Evolutionary conservation across 2,888 invertebrate species (phyloP).

Genomic region (Drosophila helvetica): DNA sequence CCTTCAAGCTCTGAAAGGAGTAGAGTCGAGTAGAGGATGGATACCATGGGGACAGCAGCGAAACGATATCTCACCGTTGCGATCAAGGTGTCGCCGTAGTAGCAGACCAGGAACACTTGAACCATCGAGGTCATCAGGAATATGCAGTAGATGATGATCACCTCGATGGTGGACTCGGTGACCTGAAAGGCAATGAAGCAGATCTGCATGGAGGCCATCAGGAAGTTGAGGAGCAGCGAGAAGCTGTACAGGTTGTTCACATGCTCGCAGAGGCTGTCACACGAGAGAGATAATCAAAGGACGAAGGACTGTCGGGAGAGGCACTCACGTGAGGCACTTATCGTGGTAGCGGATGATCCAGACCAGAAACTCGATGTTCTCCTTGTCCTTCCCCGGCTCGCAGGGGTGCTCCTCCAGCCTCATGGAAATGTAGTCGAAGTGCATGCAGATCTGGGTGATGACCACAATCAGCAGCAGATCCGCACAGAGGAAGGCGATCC

Average conservation of each 20-base stretch:
- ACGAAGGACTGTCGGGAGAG: neutral
- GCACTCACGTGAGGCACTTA: conserved; percentile 75
- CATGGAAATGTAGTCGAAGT: conserved; percentile 69
- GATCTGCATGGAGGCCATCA: conserved; percentile 80
- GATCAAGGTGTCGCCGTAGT: conserved; percentile 78
- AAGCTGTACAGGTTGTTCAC: conserved; percentile 67
- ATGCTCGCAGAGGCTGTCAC: conserved; percentile 68
- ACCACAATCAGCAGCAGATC: conserved; percentile 75
- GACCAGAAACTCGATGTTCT: conserved; percentile 61
- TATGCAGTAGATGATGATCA: conserved; percentile 74
- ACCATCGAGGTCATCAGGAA: conserved; percentile 77
- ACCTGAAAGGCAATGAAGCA: conserved; percentile 82
- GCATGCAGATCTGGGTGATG: conserved; percentile 78
- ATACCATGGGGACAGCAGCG: no score
- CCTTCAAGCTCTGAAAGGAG: conserved; percentile 65
- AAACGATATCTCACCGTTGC: conserved; percentile 70
- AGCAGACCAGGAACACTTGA: conserved; percentile 80
- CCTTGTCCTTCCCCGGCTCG: conserved; percentile 9
- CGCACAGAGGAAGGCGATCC: conserved; percentile 73
- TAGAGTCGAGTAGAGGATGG: neutral
- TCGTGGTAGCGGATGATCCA: conserved; percentile 64
- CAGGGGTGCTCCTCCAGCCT: conserved; percentile 57
- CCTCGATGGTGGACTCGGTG: conserved; percentile 71
- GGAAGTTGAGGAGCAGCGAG: conserved; percentile 80
- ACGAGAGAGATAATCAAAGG: neutral